A percentile compares a stretch with the other conserved stretches of the same genome.
Evolutionary conservation across 2,888 invertebrate genomes (phyloP).

Genomic region (Gastracanthus pulcherrimus): DNA sequence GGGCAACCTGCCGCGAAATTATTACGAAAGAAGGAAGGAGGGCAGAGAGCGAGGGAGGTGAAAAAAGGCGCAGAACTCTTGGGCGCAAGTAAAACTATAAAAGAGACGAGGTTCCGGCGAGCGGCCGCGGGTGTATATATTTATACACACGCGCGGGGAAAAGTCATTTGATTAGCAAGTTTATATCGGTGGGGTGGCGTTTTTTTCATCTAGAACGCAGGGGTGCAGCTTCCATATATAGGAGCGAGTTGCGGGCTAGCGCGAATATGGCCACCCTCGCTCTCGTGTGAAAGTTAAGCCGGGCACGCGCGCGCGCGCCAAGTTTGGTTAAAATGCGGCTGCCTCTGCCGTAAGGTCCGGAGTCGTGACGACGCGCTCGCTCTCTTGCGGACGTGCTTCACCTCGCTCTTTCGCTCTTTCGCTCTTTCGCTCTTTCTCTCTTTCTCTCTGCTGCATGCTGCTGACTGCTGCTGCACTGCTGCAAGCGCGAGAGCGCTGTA

Average conservation of each 20-base stretch:
- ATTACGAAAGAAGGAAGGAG: slow-evolving; percentile 6
- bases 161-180: slow-evolving; percentile 55
- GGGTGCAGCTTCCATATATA: background rate
- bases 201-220: background rate
- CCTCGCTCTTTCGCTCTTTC: slow-evolving; percentile 24
- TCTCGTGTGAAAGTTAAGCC: slow-evolving; percentile 61
- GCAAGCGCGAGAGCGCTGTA: background rate
- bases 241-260: background rate
- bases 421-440: slow-evolving; percentile 28
- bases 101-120: background rate
- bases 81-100: slow-evolving; percentile 29
- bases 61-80: background rate
- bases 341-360: slow-evolving; percentile 33
- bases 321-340: slow-evolving; percentile 62
- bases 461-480: slow-evolving; percentile 18
- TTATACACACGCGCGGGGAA: background rate
- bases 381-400: too few species aligned
- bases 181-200: slow-evolving; percentile 10
- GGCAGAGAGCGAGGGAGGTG: background rate
- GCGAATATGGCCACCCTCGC: slow-evolving; percentile 51
- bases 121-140: background rate
- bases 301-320: slow-evolving; percentile 48
- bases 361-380: slow-evolving; percentile 39
- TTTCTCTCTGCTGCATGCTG: background rate
- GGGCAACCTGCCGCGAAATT: background rate